These are phyloP conservation scores for Drosophila repletoides DNA, from an alignment of 1,140 invertebrate genomes.

Conservation along the genomic window DNA sequence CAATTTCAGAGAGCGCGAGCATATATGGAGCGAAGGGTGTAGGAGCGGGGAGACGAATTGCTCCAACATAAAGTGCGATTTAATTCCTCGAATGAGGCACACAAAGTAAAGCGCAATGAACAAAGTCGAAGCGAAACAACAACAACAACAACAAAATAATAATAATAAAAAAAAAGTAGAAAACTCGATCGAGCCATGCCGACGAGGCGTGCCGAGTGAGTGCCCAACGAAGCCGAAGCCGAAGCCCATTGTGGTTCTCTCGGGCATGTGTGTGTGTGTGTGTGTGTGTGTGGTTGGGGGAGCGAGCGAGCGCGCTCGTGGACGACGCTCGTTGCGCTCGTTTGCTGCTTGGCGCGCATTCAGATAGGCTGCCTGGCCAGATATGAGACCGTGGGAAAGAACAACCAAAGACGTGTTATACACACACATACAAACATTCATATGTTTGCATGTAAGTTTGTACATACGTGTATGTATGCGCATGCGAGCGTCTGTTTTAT, in stretches of 20 bases:
- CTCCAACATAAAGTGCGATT: conserved; percentile 70
- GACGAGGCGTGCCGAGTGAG: conserved; percentile 18
- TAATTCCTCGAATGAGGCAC: conserved; percentile 70
- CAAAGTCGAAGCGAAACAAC: conserved; percentile 55
- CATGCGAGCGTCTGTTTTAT: conserved; percentile 60
- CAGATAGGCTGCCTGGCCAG: conserved; percentile 77
- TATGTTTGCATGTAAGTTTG: conserved; percentile 6
- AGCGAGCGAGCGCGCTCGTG: conserved; percentile 23
- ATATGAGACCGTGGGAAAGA: conserved; percentile 83
- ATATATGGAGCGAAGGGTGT: not conserved
- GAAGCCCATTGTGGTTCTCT: conserved; percentile 6
- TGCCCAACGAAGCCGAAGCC: conserved; percentile 23
- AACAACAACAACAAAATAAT: not conserved
- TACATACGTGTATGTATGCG: conserved; percentile 25
- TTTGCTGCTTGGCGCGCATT: conserved; percentile 72
- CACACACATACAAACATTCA: conserved; percentile 28
- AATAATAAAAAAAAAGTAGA: conserved; percentile 35
- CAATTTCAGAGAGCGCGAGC: conserved; percentile 11
- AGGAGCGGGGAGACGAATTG: not conserved
- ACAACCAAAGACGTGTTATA: conserved; percentile 81
- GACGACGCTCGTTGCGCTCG: conserved; percentile 51
- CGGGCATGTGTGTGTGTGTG: not conserved
- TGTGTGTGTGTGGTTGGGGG: conserved; percentile 13
- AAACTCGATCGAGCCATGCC: conserved; percentile 62
- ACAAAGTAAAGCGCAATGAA: conserved; percentile 79